A percentile compares a stretch with the other conserved stretches of the same genome.
Evolutionary conservation across 2,113 vertebrate species (phyloP).

Genomic region (Macrotus californicus): DNA sequence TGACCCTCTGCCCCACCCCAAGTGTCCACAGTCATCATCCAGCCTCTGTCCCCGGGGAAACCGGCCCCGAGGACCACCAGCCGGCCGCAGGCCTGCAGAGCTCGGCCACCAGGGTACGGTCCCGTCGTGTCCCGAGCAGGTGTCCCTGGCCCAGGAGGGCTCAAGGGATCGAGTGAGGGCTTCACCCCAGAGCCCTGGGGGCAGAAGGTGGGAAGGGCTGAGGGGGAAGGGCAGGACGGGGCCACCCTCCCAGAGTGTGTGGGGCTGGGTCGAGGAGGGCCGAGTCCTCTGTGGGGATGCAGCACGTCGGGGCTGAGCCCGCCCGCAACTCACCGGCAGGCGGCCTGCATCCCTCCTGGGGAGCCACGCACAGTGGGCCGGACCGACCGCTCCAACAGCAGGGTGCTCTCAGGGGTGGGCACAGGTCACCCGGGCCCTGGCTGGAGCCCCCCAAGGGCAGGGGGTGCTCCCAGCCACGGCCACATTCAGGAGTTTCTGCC

Average conservation of each 20-base stretch:
- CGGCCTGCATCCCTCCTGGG: not conserved
- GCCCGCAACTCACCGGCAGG: not conserved
- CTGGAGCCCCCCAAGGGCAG: not conserved
- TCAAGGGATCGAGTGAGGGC: not conserved
- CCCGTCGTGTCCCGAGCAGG: not conserved
- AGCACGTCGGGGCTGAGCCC: no score
- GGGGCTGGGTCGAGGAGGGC: not conserved
- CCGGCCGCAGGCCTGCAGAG: fast-evolving
- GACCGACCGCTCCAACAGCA: fast-evolving
- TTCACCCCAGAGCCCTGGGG: not conserved
- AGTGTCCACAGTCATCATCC: fast-evolving
- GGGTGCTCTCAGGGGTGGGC: fast-evolving
- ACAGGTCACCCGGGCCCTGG: no score
- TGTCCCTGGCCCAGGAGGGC: not conserved
- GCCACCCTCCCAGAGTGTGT: not conserved
- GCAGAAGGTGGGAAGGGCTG: fast-evolving
- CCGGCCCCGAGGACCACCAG: not conserved
- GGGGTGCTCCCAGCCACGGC: fast-evolving
- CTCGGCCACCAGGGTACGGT: fast-evolving
- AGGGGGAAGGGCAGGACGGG: not conserved
- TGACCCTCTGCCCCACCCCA: fast-evolving
- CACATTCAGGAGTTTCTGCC: fast-evolving
- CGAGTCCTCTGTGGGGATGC: no score
- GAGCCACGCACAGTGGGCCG: not conserved
- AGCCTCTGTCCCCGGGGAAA: not conserved